These are phyloP conservation scores for Tipula lateralis DNA, from an alignment of 2,888 invertebrate genomes.

Conservation along the genomic window DNA sequence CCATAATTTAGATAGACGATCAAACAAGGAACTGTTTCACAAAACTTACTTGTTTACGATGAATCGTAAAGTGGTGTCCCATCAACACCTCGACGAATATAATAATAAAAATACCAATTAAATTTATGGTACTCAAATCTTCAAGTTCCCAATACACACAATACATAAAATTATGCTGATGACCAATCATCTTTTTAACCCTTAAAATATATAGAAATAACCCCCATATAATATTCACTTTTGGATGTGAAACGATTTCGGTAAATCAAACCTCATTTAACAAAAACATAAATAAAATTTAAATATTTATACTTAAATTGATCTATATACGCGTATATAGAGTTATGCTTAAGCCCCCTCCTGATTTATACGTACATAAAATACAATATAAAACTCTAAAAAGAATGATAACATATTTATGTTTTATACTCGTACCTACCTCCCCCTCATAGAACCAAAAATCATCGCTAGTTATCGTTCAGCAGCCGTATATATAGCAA, in stretches of 20 bases:
- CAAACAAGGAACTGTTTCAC: no score
- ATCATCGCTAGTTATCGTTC: neutral
- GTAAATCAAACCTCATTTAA: neutral
- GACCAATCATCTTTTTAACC: neutral
- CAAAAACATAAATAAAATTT: conserved; percentile 6
- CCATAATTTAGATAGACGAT: no score
- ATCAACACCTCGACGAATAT: no score
- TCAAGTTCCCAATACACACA: neutral
- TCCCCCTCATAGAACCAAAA: neutral
- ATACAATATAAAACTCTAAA: neutral
- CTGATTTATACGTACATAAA: neutral
- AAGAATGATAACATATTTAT: conserved; percentile 24
- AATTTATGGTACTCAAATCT: neutral
- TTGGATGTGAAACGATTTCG: neutral
- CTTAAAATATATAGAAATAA: neutral
- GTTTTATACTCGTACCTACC: neutral
- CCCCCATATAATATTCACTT: neutral
- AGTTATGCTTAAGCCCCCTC: neutral
- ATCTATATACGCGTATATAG: neutral
- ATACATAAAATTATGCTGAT: neutral
- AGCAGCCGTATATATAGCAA: no score
- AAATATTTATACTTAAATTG: conserved; percentile 1
- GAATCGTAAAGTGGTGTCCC: no score
- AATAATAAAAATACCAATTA: no score
- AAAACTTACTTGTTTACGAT: no score